Evolutionary conservation across 2,113 vertebrate species (phyloP).

Genomic region (Amia ocellicauda): DNA sequence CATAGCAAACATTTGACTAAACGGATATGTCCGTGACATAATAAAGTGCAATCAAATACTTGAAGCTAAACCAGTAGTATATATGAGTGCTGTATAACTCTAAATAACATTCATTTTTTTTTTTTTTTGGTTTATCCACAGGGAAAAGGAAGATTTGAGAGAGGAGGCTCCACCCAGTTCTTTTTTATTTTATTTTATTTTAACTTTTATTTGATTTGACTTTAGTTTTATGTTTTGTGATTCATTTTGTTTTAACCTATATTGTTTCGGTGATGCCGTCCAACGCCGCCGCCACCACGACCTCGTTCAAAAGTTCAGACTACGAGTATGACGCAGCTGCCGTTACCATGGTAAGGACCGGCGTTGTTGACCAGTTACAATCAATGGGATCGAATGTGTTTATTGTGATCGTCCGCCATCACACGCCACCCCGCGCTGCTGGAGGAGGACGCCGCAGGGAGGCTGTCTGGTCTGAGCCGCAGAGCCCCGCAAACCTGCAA

Average conservation of each 20-base stretch:
- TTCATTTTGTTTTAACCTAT: slow-evolving; percentile 14
- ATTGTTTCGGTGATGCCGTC: slow-evolving; percentile 70
- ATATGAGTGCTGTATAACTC: no score
- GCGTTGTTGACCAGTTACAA: background rate
- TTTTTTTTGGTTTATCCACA: slow-evolving; percentile 24
- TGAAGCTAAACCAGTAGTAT: no score
- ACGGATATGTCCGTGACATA: no score
- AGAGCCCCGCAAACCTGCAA: no score
- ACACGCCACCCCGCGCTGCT: no score
- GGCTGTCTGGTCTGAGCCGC: background rate
- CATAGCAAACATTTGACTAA: no score
- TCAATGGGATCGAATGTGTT: no score
- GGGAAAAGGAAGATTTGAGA: slow-evolving; percentile 42
- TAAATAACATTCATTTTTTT: no score
- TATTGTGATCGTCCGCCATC: no score
- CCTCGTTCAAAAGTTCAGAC: slow-evolving; percentile 57
- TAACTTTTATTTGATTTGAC: slow-evolving; percentile 34
- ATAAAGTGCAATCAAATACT: no score
- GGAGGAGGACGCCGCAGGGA: background rate
- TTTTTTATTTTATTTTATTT: slow-evolving; percentile 30
- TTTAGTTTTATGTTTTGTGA: slow-evolving; percentile 26
- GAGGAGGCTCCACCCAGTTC: slow-evolving; percentile 37
- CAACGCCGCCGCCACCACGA: slow-evolving; percentile 61
- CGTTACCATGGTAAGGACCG: slow-evolving; percentile 63
- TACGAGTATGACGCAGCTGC: slow-evolving; percentile 49